Evolutionary conservation across 2,888 invertebrate genomes (phyloP), one percentile per base, ranked within the genome.

Genomic region (Andrena dorsata): DNA sequence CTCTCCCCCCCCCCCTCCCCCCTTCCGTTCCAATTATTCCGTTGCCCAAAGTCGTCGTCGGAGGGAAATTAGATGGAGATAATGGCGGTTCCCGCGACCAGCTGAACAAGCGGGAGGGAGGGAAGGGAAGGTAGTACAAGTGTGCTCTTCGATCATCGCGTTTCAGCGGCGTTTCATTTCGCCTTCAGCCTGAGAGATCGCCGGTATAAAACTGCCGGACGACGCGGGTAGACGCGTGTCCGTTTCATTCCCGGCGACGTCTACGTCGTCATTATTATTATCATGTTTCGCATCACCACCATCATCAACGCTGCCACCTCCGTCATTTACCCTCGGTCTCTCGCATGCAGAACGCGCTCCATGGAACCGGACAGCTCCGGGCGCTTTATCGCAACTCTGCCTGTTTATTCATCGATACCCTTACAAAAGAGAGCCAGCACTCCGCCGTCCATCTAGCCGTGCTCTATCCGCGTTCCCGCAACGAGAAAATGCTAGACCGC

Each of bases 231-330:
- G 84, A 86, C 82, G 80, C 80, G 86, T 82, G 83, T 85, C 75
- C 68, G 80, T 81, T 86, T 87, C 80, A 85, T 86, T 86, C 86
- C 41, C 75, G 76, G 69, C 85, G 85, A 86, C 76, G 86, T 86
- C 78, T 73, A 86, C 79, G 85, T 87, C 84, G 82, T 87, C 82
- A 87, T 86, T 87, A 87, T 87, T 87, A 87, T 87, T 84, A 87
- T 87, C 87, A 81, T 80, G 81, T 84, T 86, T 86, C 79, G 85
- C 87, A 87, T 87, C 87, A 86, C 82, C 82, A 85, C 87, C 84
- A 84, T 87, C 87, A 87, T 86, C 87, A 87, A 84, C 87, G 85
- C 82, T 86, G 86, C 83, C 83, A 85, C 86, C 87, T 86, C 82
- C 87, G 86, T 87, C 87, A 86, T 87, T 87, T 87, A 82, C 83